Evolutionary conservation across 2,797 vertebrate genomes (phyloP), one percentile per base, ranked within the genome.

Genomic region (Chaetodon trifasciatus): DNA sequence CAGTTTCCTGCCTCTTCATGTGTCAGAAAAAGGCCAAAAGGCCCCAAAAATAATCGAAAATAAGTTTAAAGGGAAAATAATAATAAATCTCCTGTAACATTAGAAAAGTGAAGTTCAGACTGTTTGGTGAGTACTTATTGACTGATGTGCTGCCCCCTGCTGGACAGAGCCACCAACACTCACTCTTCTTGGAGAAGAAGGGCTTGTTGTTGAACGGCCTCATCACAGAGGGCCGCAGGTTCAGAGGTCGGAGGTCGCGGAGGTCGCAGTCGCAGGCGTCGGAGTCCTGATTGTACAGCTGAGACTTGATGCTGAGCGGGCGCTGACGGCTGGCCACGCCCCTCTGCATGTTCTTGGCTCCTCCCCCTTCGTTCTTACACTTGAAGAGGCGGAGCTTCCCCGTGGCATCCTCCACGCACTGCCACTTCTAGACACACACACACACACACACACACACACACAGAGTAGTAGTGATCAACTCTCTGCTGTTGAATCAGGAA

Each of bases 381-480:
- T 98, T 98, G 92, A 96, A 97, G 19, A 98, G 95, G 5, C 97
- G 96, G 40, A 98, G 95, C 35, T 96, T 98, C 50, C 98, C 98
- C 0, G 95, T 90, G 37, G 96, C 73, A n/a, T 99, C 98, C 90
- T 99, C 98, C 58, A 98, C 95, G 72, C 97, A 99, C 93, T 98
- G 97, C 98, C 98, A 98, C 88, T 98, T 98, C 98, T 98, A 84
- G 37, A 61, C 61, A 84, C 56, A 88, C 24, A 85, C 66, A 67
- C 50, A 42, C 28, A 53, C 71, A 78, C 61, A 79, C 61, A 69
- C 50, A 60, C 50, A 67, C 49, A 61, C 50, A 69, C 32, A 58
- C 57, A n/a, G n/a, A n/a, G 8, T 0, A 28, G 13, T 46, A 15
- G 12, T 50, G 49, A 50, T 21, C 7, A n/a, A 21, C 16, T 4